These are phyloP conservation scores for Eumeta japonica DNA, from an alignment of 1,140 invertebrate species.

Conservation along the genomic window DNA sequence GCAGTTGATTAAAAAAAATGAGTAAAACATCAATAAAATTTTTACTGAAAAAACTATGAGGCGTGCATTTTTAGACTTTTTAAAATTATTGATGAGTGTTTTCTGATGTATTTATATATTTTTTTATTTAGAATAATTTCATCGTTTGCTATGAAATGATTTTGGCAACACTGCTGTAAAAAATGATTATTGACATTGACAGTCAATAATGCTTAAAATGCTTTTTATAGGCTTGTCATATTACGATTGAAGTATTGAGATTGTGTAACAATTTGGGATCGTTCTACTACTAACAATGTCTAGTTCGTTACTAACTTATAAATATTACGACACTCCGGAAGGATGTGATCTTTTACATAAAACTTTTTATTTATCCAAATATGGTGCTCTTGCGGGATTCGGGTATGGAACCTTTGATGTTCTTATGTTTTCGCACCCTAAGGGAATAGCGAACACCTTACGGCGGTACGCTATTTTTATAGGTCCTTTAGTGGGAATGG, in stretches of 20 bases:
- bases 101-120: no score
- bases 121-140: no score
- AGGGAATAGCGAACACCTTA: constrained; percentile 39
- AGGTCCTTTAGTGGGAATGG: constrained; percentile 63
- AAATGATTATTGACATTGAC: no score
- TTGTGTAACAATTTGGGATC: neutral
- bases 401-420: constrained; percentile 59
- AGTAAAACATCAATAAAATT: no score
- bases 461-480: constrained; percentile 51
- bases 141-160: no score
- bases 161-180: no score
- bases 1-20: no score
- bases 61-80: no score
- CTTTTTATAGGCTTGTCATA: neutral
- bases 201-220: no score
- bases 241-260: no score
- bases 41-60: no score
- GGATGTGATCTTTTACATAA: constrained; percentile 67
- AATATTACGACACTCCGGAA: constrained; percentile 72
- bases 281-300: neutral
- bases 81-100: no score
- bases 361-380: constrained; percentile 61
- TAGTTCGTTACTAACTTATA: constrained; percentile 28
- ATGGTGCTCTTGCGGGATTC: constrained; percentile 52
- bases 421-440: constrained; percentile 58